Base-by-base conservation (phyloP, 2,888 invertebrate species). In the Spilarctia lutea region DNA sequence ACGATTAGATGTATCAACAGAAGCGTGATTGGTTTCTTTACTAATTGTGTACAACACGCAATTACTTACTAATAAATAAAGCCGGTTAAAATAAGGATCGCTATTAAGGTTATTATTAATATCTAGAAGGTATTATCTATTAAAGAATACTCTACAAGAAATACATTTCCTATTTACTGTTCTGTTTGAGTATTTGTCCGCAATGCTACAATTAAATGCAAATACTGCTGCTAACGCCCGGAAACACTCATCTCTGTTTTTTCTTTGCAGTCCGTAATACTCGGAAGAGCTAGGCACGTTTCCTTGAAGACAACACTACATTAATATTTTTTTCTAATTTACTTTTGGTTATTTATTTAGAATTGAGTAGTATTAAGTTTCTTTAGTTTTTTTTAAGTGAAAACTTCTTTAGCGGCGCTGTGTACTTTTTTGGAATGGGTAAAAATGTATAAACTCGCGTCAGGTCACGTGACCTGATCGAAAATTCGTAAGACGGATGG, bases 191-290 rank as follows among this genome's bases (percentile, higher is more conserved):
- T 35, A 18, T 33, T 56, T 35, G 52, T n/a, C 56, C 39, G 52
- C 33, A 69, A 39, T 56, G 52, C 52, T 35, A 69, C 56, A 60
- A 66, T 24, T 39, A 24, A 39, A 66, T 56, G 69, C n/a, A 52
- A 69, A 69, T 69, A 60, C n/a, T n/a, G 39, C n/a, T 35, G 56
- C 69, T 24, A 35, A n/a, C 65, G 65, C 65, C 30, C 20, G 33
- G 10, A 65, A 24, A 35, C 24, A 39, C 39, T 66, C n/a, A 35
- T 66, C n/a, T 66, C n/a, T 39, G 39, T n/a, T 39, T 65, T 66
- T 66, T 24, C 63, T 63, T 66, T 35, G 11, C 39, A n/a, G 6
- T n/a, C 65, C 65, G n/a, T 13, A 66, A n/a, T n/a, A 66, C 18
- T 35, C 33, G 39, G 24, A 66, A 66, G 10, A 60, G 60, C 30